These are phyloP conservation scores for Misgurnus mizolepis DNA, from an alignment of 2,113 vertebrate species.

Conservation along the genomic window DNA sequence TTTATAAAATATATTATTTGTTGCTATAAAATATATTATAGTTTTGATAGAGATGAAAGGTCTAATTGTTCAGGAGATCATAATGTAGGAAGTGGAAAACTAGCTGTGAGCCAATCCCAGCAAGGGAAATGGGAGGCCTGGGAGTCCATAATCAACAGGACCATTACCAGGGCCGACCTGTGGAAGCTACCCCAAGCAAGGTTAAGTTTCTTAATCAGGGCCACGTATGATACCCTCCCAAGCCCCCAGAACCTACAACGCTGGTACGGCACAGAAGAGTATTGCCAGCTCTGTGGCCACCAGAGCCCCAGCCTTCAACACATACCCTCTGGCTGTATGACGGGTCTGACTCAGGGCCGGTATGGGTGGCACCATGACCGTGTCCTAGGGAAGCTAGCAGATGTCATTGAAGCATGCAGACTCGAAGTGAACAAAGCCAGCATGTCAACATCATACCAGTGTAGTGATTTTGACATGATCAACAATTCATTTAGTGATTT, in stretches of 20 bases:
- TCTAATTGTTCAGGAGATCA: not conserved
- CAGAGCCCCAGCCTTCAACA: slow-evolving; percentile 15
- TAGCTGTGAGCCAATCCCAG: slow-evolving; percentile 1
- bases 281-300: not conserved
- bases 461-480: no score
- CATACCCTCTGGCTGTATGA: not conserved
- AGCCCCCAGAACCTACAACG: not conserved
- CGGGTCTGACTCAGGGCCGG: not conserved
- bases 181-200: slow-evolving; percentile 12
- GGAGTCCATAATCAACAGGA: slow-evolving; percentile 1
- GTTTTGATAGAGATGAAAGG: not conserved
- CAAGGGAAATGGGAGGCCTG: slow-evolving; percentile 12
- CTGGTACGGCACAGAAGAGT: slow-evolving; percentile 19
- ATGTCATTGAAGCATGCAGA: not conserved
- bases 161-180: not conserved
- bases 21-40: no score
- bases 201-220: not conserved
- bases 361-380: not conserved
- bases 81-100: not conserved
- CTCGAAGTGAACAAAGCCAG: no score
- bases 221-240: slow-evolving; percentile 27
- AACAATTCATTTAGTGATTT: no score
- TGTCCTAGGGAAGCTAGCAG: slow-evolving; percentile 9
- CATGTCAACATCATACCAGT: no score
- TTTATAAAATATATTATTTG: no score